These are phyloP conservation scores for Mesorhabditis spiculigera DNA, from an alignment of 2,888 invertebrate species.

Conservation along the genomic window DNA sequence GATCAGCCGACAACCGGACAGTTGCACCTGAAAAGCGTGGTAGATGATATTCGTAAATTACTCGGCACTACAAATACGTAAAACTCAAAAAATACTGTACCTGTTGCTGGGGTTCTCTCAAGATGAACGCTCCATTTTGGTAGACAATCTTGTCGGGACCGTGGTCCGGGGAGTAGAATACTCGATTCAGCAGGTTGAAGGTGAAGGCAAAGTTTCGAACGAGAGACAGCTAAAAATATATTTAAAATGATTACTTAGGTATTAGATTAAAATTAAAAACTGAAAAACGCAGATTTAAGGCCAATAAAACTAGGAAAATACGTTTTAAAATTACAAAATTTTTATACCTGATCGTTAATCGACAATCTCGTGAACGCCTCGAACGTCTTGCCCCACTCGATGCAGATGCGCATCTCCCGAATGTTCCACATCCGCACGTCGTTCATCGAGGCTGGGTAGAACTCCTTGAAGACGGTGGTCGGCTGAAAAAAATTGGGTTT, in stretches of 20 bases:
- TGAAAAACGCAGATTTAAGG: slow-evolving; percentile 41
- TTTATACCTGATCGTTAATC: slow-evolving; percentile 51
- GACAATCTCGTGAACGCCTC: slow-evolving; percentile 45
- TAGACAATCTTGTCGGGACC: slow-evolving; percentile 58
- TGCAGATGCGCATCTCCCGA: slow-evolving; percentile 54
- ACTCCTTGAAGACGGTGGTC: slow-evolving; percentile 48
- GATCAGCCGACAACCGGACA: slow-evolving; percentile 55
- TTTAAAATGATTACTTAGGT: background rate
- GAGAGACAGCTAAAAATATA: slow-evolving; percentile 44
- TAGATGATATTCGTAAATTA: background rate
- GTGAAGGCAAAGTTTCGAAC: slow-evolving; percentile 58
- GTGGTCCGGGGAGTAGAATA: slow-evolving; percentile 53
- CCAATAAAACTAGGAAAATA: slow-evolving; percentile 51
- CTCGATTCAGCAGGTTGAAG: slow-evolving; percentile 55
- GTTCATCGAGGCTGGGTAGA: slow-evolving; percentile 57
- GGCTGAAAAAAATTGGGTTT: slow-evolving; percentile 30
- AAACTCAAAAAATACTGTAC: slow-evolving; percentile 16
- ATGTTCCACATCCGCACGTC: slow-evolving; percentile 58
- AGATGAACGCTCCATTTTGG: slow-evolving; percentile 55
- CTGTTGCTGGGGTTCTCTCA: slow-evolving; percentile 53
- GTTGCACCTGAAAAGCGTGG: slow-evolving; percentile 36
- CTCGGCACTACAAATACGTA: no score
- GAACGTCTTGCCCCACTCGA: slow-evolving; percentile 58
- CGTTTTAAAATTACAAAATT: background rate
- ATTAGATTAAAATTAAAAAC: background rate